These are phyloP conservation scores for Pangasianodon hypophthalmus DNA, from an alignment of 2,113 vertebrate species.

Conservation along the genomic window DNA sequence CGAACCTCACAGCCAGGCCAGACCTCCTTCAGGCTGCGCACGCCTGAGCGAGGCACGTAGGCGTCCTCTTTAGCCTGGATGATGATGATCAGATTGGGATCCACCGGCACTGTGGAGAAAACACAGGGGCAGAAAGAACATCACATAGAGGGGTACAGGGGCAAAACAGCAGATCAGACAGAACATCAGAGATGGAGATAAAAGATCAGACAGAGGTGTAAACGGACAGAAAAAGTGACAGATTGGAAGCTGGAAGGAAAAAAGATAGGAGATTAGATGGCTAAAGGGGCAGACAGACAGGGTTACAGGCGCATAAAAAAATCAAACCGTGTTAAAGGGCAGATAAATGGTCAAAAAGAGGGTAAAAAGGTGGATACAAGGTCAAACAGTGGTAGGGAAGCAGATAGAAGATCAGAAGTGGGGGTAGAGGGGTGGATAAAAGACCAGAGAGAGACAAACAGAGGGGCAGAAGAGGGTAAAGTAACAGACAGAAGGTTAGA, in stretches of 20 bases:
- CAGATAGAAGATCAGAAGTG: background rate
- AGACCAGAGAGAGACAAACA: background rate
- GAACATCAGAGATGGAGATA: background rate
- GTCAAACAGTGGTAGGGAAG: background rate
- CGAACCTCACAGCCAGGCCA: slow-evolving; percentile 96
- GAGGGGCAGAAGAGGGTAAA: background rate
- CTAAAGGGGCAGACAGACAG: too few relatives aligned
- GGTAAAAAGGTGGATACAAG: background rate
- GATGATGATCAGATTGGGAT: slow-evolving; percentile 92
- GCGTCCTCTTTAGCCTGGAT: slow-evolving; percentile 96
- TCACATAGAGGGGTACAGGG: background rate
- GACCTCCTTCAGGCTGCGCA: slow-evolving; percentile 92
- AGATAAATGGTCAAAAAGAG: background rate
- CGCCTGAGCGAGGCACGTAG: slow-evolving; percentile 92
- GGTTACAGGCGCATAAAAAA: background rate
- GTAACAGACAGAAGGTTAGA: background rate
- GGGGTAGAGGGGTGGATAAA: too few relatives aligned
- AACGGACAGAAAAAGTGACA: background rate
- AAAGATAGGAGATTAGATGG: background rate
- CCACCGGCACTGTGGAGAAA: slow-evolving; percentile 84
- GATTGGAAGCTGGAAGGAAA: background rate
- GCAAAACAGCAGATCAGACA: background rate
- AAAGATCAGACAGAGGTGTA: background rate
- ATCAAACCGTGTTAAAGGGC: background rate
- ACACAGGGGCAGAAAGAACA: background rate